Evolutionary conservation across 2,888 invertebrate species (phyloP), one percentile per base, ranked within the genome.

Genomic region (Athalia rosae): DNA sequence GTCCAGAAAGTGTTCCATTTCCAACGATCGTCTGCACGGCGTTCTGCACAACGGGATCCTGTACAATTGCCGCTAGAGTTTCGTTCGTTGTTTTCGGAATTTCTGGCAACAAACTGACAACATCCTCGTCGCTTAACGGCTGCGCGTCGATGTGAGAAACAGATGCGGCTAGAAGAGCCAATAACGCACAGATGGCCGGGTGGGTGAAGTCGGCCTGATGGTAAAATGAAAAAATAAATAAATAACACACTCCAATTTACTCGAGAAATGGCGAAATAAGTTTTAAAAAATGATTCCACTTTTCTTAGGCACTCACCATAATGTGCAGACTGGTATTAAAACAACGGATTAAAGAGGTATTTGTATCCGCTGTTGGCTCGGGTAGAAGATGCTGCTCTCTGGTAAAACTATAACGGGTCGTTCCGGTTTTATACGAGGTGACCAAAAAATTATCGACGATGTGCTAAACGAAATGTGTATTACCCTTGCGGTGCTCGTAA

Each of bases 381-480:
- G n/a, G 77, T 79, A 58, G 79, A 73, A 78, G 71, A 76, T 79
- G 81, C 78, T 81, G 77, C 77, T 58, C 77, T 83, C 84, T 84
- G 84, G 74, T 73, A 69, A 58, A 78, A 71, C 78, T 76, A 82
- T 84, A 84, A 84, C 84, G 81, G 82, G 79, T 53, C 76, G 79
- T 81, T 79, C 80, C 73, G 69, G 76, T 81, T 84, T 84, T 84
- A 84, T 84, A 84, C 78, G 79, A 82, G 78, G 76, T 83, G 77
- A 76, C 74, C 79, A 82, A 81, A 82, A 78, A 84, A 84, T 84
- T 84, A 84, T 83, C 84, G 77, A 69, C 63, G 45, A 13, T 64
- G 59, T 78, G 84, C 81, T 84, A 84, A 84, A 78, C 80, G 77
- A 76, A 82, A 82, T 82, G 82, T 83, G 81, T 82, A 84, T 79